phyloP scores from a whole-genome alignment of 2,113 vertebrate species.

The Tupaia tana region DNA sequence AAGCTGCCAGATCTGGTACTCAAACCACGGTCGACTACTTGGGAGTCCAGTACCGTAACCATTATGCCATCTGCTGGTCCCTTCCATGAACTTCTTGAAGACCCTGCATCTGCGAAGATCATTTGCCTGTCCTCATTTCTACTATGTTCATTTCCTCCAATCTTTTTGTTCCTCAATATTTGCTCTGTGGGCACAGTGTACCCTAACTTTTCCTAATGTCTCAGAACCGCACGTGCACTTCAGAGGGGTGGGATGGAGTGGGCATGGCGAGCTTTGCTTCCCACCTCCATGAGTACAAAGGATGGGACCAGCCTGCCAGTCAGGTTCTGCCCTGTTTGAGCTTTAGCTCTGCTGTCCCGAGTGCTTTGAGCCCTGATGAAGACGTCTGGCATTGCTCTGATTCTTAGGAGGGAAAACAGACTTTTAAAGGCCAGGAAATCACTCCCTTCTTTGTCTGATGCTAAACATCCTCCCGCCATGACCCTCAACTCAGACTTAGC shows the following conservation, averaged over 20 bases:
- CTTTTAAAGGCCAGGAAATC: background rate
- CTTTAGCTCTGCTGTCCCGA: background rate
- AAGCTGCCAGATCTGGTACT: too few relatives aligned
- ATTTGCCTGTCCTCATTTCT: background rate
- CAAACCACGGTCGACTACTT: too few relatives aligned
- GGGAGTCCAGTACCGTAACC: too few relatives aligned
- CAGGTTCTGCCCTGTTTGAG: background rate
- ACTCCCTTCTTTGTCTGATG: background rate
- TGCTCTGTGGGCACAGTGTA: background rate
- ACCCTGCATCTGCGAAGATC: background rate
- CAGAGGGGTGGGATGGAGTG: background rate
- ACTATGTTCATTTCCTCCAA: background rate
- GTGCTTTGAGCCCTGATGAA: background rate
- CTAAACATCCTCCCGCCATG: background rate
- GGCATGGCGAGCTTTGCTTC: background rate
- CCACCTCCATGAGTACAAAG: fast-evolving
- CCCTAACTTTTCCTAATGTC: background rate
- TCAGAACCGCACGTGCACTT: background rate
- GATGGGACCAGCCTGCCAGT: fast-evolving
- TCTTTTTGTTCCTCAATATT: background rate
- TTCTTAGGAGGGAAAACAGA: background rate
- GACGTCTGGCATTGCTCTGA: background rate
- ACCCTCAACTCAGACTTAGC: background rate
- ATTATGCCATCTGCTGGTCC: too few relatives aligned
- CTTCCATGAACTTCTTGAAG: too few relatives aligned